Evolutionary conservation across 2,113 vertebrate species (phyloP).

Genomic region (Hoplias malabaricus): DNA sequence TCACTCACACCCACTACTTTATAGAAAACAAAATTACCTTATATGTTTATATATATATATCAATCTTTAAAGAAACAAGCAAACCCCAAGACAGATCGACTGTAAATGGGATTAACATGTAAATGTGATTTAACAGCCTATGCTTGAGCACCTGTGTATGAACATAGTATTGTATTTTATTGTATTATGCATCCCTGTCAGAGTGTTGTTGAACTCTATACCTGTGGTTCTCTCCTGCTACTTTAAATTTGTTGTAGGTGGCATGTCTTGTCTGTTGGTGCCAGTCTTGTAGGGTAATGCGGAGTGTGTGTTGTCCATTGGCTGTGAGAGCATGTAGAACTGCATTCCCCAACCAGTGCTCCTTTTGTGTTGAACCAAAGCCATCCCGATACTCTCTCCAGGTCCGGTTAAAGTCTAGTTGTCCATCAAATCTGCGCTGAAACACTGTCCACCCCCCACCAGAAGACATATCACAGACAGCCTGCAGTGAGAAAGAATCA

Average conservation of each 20-base stretch:
- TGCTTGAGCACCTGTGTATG: too few species aligned
- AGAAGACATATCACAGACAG: conserved; percentile 79
- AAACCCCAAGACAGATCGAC: too few species aligned
- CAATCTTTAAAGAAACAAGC: too few species aligned
- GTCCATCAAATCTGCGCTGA: conserved; percentile 73
- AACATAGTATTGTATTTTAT: too few species aligned
- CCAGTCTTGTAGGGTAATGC: conserved; percentile 79
- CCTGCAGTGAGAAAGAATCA: conserved; percentile 60
- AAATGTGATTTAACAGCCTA: background rate
- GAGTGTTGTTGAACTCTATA: conserved; percentile 38
- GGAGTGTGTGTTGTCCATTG: conserved; percentile 69
- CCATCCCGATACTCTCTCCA: conserved; percentile 80
- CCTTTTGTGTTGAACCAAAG: conserved; percentile 73
- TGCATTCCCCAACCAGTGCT: conserved; percentile 79
- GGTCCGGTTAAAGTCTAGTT: conserved; percentile 76
- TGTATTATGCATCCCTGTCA: background rate
- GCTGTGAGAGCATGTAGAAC: conserved; percentile 68
- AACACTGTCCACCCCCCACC: conserved; percentile 80
- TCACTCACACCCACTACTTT: too few species aligned
- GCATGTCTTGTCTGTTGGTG: conserved; percentile 74
- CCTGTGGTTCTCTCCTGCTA: conserved; percentile 75
- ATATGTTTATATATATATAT: too few species aligned
- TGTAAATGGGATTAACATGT: too few species aligned
- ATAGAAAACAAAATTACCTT: too few species aligned
- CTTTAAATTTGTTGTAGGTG: conserved; percentile 75